phyloP scores from a whole-genome alignment of 2,113 vertebrate species.

The Psilopogon haemacephalus region DNA sequence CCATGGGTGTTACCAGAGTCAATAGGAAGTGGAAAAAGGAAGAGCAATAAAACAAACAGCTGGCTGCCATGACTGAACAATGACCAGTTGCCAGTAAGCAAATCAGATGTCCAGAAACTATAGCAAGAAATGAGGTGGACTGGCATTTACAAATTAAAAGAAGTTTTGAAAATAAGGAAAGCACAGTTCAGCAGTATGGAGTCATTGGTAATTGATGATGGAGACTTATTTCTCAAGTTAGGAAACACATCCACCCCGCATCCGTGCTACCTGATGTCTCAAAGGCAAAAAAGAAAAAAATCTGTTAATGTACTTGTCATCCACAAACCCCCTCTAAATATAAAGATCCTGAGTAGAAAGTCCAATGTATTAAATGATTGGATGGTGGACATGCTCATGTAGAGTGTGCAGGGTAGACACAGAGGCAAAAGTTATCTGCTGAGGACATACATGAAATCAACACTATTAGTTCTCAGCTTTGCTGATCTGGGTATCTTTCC shows the following conservation, averaged over 20 bases:
- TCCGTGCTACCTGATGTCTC: not conserved
- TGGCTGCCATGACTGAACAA: not conserved
- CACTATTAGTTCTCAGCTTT: not conserved
- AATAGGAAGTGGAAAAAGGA: not conserved
- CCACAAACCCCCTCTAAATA: not conserved
- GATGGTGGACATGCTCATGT: not conserved
- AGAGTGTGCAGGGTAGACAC: not conserved
- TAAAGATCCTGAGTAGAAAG: not conserved
- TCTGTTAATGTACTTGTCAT: accelerated
- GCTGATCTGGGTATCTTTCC: not conserved
- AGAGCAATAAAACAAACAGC: not conserved
- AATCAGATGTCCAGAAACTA: not conserved
- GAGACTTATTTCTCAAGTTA: not conserved
- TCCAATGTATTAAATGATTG: not conserved
- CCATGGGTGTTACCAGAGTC: not conserved
- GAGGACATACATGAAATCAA: not conserved
- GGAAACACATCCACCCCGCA: not conserved
- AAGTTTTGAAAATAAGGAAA: not conserved
- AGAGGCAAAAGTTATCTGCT: not conserved
- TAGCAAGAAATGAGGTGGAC: not conserved
- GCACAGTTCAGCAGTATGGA: not conserved
- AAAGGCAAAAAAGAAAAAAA: not conserved
- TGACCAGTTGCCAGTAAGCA: not conserved
- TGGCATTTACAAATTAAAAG: not conserved
- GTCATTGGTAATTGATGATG: not conserved